A percentile compares a stretch with the other conserved stretches of the same genome.
Conservation (phyloP, 2,113 vertebrate species). For the Phaetusa simplex region DNA sequence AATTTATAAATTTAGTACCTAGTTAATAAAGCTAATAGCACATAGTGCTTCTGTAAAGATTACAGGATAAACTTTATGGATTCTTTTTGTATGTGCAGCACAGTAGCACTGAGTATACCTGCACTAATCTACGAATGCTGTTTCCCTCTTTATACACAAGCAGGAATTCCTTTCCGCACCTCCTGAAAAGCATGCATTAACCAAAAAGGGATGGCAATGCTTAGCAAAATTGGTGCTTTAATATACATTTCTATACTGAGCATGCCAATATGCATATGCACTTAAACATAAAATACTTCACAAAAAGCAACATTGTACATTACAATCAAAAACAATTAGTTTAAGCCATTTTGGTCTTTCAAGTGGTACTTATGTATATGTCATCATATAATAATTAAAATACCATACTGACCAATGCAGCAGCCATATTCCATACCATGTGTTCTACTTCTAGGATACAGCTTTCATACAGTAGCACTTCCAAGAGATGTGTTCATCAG, state of each 20-base stretch:
- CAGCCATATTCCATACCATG: conserved; percentile 55
- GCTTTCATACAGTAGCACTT: conserved; percentile 54
- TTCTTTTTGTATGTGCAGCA: neutral
- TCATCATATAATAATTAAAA: conserved; percentile 59
- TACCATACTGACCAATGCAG: conserved; percentile 63
- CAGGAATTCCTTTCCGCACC: neutral
- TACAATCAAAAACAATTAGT: neutral
- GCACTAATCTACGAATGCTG: neutral
- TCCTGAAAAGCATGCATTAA: conserved; percentile 1
- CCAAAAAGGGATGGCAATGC: neutral
- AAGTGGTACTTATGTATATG: neutral
- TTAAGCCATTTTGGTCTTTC: conserved; percentile 6
- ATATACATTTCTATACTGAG: neutral
- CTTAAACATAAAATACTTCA: neutral
- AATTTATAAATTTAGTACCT: neutral
- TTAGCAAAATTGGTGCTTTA: neutral
- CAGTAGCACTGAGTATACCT: neutral
- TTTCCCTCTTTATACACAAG: neutral
- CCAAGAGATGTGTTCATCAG: conserved; percentile 62
- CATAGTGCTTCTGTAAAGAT: neutral
- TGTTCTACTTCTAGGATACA: conserved; percentile 57
- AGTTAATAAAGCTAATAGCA: neutral
- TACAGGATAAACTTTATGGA: neutral
- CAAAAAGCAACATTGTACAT: neutral
- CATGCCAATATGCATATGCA: neutral